Evolutionary conservation across 2,888 invertebrate genomes (phyloP).

Genomic region (Drosophila tanythrix): DNA sequence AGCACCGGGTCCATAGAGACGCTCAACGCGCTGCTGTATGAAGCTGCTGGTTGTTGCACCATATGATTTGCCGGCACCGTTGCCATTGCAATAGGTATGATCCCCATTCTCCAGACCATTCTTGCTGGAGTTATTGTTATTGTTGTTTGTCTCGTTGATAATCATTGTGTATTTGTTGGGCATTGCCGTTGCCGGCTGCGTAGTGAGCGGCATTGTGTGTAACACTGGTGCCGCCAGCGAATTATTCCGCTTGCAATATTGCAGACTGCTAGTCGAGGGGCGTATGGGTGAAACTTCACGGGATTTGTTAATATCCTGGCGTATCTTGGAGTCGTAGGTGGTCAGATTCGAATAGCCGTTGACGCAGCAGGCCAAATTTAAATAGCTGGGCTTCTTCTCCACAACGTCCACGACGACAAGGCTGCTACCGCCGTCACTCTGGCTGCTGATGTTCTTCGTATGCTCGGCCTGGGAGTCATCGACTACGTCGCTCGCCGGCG

Average conservation of each 20-base stretch:
- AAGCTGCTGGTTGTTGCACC: conserved; percentile 89
- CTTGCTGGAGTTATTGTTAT: conserved; percentile 27
- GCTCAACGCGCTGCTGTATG: conserved; percentile 94
- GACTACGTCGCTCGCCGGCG: conserved; percentile 61
- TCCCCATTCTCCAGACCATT: conserved; percentile 70
- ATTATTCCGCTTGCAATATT: conserved; percentile 86
- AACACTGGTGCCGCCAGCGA: conserved; percentile 86
- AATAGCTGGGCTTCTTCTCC: conserved; percentile 93
- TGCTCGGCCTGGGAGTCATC: conserved; percentile 29
- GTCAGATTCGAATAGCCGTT: conserved; percentile 95
- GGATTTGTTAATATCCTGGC: conserved; percentile 90
- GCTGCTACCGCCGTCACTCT: conserved; percentile 3
- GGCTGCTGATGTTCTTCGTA: conserved; percentile 1
- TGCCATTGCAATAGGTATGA: conserved; percentile 59
- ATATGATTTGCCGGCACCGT: conserved; percentile 35
- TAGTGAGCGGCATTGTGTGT: conserved; percentile 68
- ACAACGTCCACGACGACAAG: conserved; percentile 20
- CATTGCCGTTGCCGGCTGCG: conserved; percentile 49
- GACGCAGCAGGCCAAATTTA: conserved; percentile 95
- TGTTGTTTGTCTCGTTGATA: conserved; percentile 55
- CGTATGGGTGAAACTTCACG: conserved; percentile 90
- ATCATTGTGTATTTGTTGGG: conserved; percentile 43
- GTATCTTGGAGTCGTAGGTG: conserved; percentile 92
- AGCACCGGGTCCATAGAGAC: conserved; percentile 94
- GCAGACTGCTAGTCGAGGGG: conserved; percentile 85